These are phyloP conservation scores for Myiotriccus ornatus DNA, from an alignment of 2,797 vertebrate species.

Conservation along the genomic window DNA sequence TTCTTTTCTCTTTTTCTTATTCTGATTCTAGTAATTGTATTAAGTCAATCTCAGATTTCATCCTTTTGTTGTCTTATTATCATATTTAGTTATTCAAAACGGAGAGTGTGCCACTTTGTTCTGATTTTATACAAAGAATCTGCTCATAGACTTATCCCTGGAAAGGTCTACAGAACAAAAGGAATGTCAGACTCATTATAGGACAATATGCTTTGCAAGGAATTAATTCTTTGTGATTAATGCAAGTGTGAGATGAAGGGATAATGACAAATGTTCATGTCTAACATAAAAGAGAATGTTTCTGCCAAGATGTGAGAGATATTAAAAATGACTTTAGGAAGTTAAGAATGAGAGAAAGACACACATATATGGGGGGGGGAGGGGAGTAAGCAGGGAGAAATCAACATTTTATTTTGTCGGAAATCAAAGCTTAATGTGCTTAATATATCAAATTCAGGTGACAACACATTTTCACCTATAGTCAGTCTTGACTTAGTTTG, in stretches of 20 bases:
- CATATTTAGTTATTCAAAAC: slow-evolving; percentile 47
- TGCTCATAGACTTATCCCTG: background rate
- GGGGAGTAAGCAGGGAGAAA: background rate
- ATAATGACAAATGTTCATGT: slow-evolving; percentile 21
- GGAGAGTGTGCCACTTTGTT: background rate
- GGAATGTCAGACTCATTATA: slow-evolving; percentile 27
- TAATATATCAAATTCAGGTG: background rate
- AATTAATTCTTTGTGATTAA: slow-evolving; percentile 21
- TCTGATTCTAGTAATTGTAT: slow-evolving; percentile 1
- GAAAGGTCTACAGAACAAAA: slow-evolving; percentile 49
- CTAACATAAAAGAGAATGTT: background rate
- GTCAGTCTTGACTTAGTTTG: background rate
- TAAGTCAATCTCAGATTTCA: slow-evolving; percentile 27
- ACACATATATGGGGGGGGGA: background rate
- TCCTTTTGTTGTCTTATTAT: slow-evolving; percentile 50
- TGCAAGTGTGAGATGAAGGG: background rate
- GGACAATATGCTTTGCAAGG: slow-evolving; percentile 9
- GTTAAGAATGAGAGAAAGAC: background rate
- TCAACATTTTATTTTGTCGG: background rate
- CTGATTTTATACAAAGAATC: slow-evolving; percentile 23
- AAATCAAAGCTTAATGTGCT: background rate
- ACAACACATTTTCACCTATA: background rate
- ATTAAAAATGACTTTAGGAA: background rate
- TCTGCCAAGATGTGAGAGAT: background rate
- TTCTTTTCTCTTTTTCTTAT: slow-evolving; percentile 4